Conservation (phyloP, 2,888 invertebrate genomes). For the Diarsia dahlii region DNA sequence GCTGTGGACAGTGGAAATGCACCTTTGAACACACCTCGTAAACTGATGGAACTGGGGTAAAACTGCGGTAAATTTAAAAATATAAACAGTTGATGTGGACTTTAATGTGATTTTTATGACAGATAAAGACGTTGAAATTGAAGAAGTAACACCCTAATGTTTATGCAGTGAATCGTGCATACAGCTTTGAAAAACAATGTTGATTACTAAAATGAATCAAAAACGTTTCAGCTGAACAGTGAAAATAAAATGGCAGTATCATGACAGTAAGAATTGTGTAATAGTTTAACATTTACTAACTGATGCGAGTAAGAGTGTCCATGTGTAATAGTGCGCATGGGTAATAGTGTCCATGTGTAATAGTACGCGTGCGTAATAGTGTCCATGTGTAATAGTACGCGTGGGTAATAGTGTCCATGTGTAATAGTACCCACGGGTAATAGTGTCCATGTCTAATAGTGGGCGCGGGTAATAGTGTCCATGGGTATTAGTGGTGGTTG, state of each 20-base stretch:
- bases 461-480: background rate
- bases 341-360: no score
- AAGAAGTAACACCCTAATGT: background rate
- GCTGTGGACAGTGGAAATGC: constrained; percentile 21
- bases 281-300: background rate
- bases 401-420: background rate
- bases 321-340: background rate
- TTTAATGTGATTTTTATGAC: constrained; percentile 8
- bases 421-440: background rate
- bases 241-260: background rate
- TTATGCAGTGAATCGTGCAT: constrained; percentile 1
- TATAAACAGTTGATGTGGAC: constrained; percentile 8
- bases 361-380: no score
- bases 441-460: background rate
- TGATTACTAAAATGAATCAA: background rate
- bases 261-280: background rate
- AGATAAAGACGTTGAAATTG: background rate
- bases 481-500: background rate
- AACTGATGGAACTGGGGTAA: background rate
- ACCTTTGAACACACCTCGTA: constrained; percentile 28
- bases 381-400: background rate
- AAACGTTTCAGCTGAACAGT: background rate
- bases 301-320: background rate
- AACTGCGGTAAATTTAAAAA: background rate
- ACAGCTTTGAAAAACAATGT: background rate